phyloP scores from a whole-genome alignment of 2,113 vertebrate genomes.

The Diglossa brunneiventris region DNA sequence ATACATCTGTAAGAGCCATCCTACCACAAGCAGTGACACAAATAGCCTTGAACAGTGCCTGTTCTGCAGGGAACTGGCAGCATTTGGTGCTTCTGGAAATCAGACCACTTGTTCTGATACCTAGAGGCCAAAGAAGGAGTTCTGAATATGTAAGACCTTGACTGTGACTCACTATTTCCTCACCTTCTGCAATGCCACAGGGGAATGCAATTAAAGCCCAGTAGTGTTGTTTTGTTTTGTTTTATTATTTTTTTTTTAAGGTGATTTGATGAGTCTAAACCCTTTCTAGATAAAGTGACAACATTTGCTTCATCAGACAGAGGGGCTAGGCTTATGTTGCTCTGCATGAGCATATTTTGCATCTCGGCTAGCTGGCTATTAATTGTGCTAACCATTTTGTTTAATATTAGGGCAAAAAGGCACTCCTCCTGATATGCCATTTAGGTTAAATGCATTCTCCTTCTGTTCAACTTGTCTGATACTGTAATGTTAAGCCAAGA shows the following conservation, averaged over 20 bases:
- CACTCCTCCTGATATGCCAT: not conserved
- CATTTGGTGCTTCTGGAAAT: not conserved
- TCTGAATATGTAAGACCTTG: not conserved
- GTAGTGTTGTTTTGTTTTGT: not conserved
- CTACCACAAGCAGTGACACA: not conserved
- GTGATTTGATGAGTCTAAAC: not conserved
- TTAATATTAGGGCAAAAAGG: conserved; percentile 32
- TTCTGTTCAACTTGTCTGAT: conserved; percentile 22
- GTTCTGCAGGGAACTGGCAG: not conserved
- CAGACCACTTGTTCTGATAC: not conserved
- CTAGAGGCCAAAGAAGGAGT: not conserved
- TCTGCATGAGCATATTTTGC: not conserved
- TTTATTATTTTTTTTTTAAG: not conserved
- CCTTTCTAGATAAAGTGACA: not conserved
- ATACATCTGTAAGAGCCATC: not conserved
- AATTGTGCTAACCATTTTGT: not conserved
- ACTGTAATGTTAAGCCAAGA: conserved; percentile 41
- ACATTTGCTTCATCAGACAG: not conserved
- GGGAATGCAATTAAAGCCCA: not conserved
- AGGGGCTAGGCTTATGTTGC: not conserved
- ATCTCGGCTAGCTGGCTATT: not conserved
- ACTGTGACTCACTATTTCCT: not conserved
- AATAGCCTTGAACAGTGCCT: rapidly evolving
- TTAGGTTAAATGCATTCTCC: conserved; percentile 5
- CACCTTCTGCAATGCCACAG: not conserved